Evolutionary conservation across 1,140 invertebrate genomes (phyloP), one percentile per base, ranked within the genome.

Genomic region (Megalopta genalis): DNA sequence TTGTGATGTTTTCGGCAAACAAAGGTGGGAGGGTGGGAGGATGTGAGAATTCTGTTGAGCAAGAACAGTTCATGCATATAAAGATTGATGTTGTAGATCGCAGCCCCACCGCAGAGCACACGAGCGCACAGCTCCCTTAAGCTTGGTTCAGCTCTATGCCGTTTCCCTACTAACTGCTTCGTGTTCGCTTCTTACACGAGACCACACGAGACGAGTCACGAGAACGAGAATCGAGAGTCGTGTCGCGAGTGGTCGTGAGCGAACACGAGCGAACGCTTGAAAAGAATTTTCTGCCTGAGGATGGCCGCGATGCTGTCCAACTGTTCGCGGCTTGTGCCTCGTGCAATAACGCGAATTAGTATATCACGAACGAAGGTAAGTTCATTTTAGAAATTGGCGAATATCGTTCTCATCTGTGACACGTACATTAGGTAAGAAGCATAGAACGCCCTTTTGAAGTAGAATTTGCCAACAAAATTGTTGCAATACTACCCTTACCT

Each of bases 281-380:
- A 75, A 71, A 74, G 72, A 46, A 83, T 86, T 85, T 83, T 65
- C 63, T 70, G 62, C 60, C 73, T 69, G 67, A 92, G 89, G 88
- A 92, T 92, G 88, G 86, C 86, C 89, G 91, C 89, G 84, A 92
- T 93, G 88, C 86, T 93, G 88, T 91, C 90, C 84, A 92, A 92
- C 73, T 93, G 88, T 88, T 89, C 91, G 87, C 90, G 92, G 86
- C 77, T 91, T 73, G 88, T 87, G 68, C 90, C 92, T 64, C 91
- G 91, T 84, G 84, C 85, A 42, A 81, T 93, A 64, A 89, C 88
- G 80, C 91, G 91, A 42, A 81, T 91, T 75, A 89, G 88, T 73
- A 81, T 91, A 66, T 88, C 90, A 10, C 90, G 89, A 77, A 87
- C 88, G 62, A 91, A 91, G 91, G 92, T 93, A 85, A 83, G 39